Percentiles rank a stretch among this genome's conserved stretches.
These are phyloP conservation scores for Ennomos quercinarius DNA, from an alignment of 2,888 invertebrate genomes.

Conservation along the genomic window DNA sequence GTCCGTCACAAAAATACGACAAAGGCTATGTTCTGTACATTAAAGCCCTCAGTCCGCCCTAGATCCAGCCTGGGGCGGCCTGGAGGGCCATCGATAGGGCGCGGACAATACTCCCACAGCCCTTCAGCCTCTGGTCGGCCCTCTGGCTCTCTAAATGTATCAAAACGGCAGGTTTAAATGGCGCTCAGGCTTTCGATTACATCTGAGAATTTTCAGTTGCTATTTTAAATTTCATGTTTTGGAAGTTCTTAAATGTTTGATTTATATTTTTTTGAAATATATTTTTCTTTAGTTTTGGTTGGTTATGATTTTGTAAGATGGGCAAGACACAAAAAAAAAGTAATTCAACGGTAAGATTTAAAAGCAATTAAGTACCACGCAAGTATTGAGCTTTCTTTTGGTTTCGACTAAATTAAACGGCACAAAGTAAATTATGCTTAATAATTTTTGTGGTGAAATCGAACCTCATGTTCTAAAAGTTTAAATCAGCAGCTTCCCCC, in stretches of 20 bases:
- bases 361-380: too few relatives aligned
- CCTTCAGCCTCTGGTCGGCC: background rate
- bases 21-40: slow-evolving; percentile 16
- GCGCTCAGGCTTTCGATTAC: slow-evolving; percentile 31
- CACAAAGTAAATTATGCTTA: too few relatives aligned
- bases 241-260: background rate
- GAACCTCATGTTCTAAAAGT: too few relatives aligned
- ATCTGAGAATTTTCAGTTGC: slow-evolving; percentile 25
- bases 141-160: slow-evolving; percentile 14
- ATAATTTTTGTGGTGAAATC: too few relatives aligned
- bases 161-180: slow-evolving; percentile 33
- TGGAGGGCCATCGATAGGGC: slow-evolving; percentile 42
- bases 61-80: slow-evolving; percentile 34
- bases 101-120: slow-evolving; percentile 37
- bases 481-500: too few relatives aligned
- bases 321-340: too few relatives aligned
- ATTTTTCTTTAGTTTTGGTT: too few relatives aligned
- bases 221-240: slow-evolving; percentile 23
- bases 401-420: too few relatives aligned
- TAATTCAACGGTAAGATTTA: too few relatives aligned
- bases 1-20: slow-evolving; percentile 8
- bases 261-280: too few relatives aligned
- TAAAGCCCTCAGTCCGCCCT: slow-evolving; percentile 36
- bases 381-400: too few relatives aligned
- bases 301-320: too few relatives aligned